Evolutionary conservation across 2,888 invertebrate genomes (phyloP), one percentile per base, ranked within the genome.

Genomic region (Pandemis corylana): DNA sequence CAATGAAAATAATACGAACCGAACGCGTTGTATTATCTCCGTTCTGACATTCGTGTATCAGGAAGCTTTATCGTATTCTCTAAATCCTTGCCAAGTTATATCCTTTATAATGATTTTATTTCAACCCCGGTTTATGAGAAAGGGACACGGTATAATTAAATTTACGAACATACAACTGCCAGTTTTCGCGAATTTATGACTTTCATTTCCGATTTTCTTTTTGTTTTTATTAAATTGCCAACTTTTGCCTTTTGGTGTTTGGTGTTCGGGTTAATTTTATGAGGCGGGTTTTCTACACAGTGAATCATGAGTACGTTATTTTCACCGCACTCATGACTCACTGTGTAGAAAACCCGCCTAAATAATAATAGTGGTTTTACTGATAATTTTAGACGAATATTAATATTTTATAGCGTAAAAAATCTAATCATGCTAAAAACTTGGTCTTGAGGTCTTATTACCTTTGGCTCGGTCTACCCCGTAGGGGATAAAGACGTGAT

Each of bases 71-170:
- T 59, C 13, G 28, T 72, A 36, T 51, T 70, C 44, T 10, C 53
- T 42, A 42, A 70, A 74, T 51, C 74, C 69, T 20, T n/a, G 64
- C 74, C 65, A 74, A 74, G 69, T 53, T 70, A 61, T 75, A 68
- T 70, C 69, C 65, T 70, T 70, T 61, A 49, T 74, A 69, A 74
- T 74, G 65, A 70, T 74, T 74, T 56, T 51, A 69, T 74, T 68
- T 61, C 68, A 49, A 46, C 68, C 59, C 49, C 82, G 85, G 80
- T 82, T 83, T 83, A 81, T 82, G 84, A 87, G 82, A 86, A 85
- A 85, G 84, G 84, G 79, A 83, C 83, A 80, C 81, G 86, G 80
- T 80, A 84, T 90, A 90, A 90, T 90, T 89, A 89, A 90, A 90
- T 90, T 89, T 89, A 81, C 83, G 84, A 83, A 85, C 84, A 84